Evolutionary conservation across 2,888 invertebrate genomes (phyloP), one percentile per base, ranked within the genome.

Genomic region (Marronus borbonicus): DNA sequence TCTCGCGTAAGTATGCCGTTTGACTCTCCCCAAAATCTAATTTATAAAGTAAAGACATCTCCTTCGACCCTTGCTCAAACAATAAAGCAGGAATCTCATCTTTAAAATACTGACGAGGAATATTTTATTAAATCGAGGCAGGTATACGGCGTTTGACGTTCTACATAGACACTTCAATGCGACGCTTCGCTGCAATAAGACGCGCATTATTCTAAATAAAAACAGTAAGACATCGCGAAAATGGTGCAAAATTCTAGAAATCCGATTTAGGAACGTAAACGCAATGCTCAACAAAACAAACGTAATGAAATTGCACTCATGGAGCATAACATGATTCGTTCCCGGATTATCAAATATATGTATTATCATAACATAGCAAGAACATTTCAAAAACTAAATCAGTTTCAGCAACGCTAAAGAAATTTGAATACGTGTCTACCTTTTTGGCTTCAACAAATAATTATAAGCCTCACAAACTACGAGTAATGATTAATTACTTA

Each of bases 21-120:
- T 69, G 58, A 58, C 72, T 58, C 50, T 72, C 50, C 39, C 36
- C 58, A 36, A 58, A 72, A 72, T 72, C 72, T 72, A 72, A 72
- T 72, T 72, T 72, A 58, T 72, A 72, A 58, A 72, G 72, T 60
- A 72, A 72, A 72, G 72, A 70, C 70, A 70, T 70, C 70, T 31
- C 12, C 36, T 72, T 58, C 72, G 58, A 72, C 55, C 69, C 58
- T 55, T 58, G 36, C 72, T 20, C 72, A 72, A 72, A 58, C 72
- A 72, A 72, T 72, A 72, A 72, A 58, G 36, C 58, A 60, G 14
- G 72, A 55, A 72, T 72, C 36, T 72, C 72, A 72, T 72, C 58
- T 52, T 58, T 72, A 58, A 58, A 72, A 58, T n/a, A n/a, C 58
- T 39, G 36, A 39, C 3, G 52, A 55, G 10, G 36, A 58, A 39